Base-by-base conservation (phyloP, 1,140 invertebrate genomes). In the Phenacoccus solenopsis region DNA sequence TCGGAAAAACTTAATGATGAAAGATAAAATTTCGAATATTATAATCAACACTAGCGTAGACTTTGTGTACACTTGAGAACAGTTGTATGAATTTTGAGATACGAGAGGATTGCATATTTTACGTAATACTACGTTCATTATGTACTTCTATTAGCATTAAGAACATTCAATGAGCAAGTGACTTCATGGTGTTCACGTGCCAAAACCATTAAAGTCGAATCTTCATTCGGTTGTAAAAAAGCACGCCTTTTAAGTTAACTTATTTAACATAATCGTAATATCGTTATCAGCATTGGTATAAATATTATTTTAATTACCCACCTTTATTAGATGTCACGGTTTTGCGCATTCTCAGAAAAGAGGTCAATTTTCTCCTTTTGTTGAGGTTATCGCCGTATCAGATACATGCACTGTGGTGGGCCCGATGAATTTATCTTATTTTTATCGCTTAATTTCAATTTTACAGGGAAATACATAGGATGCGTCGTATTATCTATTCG, bases 401-500 rank as follows among this genome's bases (percentile, higher is more conserved):
- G n/a, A n/a, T n/a, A n/a, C n/a, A n/a, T n/a, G n/a, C n/a, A n/a
- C n/a, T n/a, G n/a, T n/a, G n/a, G n/a, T n/a, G n/a, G n/a, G n/a
- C n/a, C n/a, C n/a, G n/a, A 49, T 49, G 38, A 49, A 49, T 9
- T n/a, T 49, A 10, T 25, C 2, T 64, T 64, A 25, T 64, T 64
- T 64, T 3, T 10, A 10, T 38, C n/a, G n/a, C n/a, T 38, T 9
- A 38, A 38, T 38, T 38, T 38, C n/a, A 70, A 68, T 49, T 68
- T 70, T 72, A 0, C 70, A 76, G 75, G 61, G 10, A 70, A n/a
- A 72, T 75, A 10, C 68, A 75, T 68, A 70, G 72, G 38, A 72
- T 75, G 68, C 72, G 74, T 56, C 76, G 81, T 49, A 84, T 95
- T 28, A 78, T 90, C 56, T 97, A 96, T 76, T 86, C 84, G 72